A percentile compares a stretch with the other conserved stretches of the same genome.
Evolutionary conservation across 2,113 vertebrate species (phyloP).

Genomic region (Paedocypris sp.): DNA sequence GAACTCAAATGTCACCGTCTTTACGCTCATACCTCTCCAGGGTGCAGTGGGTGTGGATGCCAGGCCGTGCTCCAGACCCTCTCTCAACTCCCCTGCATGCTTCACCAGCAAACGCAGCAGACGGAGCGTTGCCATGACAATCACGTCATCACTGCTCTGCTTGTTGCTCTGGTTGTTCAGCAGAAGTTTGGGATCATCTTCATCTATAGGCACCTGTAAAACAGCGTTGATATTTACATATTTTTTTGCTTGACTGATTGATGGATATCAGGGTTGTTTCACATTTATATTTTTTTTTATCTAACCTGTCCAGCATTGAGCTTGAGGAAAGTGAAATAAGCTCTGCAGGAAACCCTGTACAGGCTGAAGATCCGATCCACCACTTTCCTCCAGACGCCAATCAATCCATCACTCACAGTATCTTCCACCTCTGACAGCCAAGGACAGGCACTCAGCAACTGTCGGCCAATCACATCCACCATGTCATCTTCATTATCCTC

Average conservation of each 20-base stretch:
- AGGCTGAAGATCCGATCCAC: conserved; percentile 96
- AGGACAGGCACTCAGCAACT: conserved; percentile 78
- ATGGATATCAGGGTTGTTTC: no score
- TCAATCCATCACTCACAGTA: conserved; percentile 79
- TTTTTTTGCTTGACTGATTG: no score
- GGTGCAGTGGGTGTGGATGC: conserved; percentile 93
- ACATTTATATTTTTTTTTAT: no score
- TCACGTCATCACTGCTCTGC: conserved; percentile 92
- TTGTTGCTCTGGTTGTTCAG: conserved; percentile 68
- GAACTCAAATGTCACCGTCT: no score
- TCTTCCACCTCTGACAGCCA: conserved; percentile 87
- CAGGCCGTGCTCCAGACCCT: conserved; percentile 84
- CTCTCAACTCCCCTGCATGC: conserved; percentile 90
- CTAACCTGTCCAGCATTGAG: conserved; percentile 89
- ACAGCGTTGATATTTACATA: no score
- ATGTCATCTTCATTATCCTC: conserved; percentile 89
- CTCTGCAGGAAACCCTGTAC: conserved; percentile 88
- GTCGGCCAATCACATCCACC: conserved; percentile 92
- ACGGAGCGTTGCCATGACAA: conserved; percentile 92
- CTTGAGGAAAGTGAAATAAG: conserved; percentile 96
- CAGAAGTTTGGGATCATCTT: conserved; percentile 80
- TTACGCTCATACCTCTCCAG: conserved; percentile 73
- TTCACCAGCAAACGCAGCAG: conserved; percentile 86
- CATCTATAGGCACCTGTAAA: conserved; percentile 79
- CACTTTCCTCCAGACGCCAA: conserved; percentile 86